A percentile compares a stretch with the other conserved stretches of the same genome.
These are phyloP conservation scores for Limulus polyphemus DNA, from an alignment of 2,888 invertebrate genomes.

Conservation along the genomic window DNA sequence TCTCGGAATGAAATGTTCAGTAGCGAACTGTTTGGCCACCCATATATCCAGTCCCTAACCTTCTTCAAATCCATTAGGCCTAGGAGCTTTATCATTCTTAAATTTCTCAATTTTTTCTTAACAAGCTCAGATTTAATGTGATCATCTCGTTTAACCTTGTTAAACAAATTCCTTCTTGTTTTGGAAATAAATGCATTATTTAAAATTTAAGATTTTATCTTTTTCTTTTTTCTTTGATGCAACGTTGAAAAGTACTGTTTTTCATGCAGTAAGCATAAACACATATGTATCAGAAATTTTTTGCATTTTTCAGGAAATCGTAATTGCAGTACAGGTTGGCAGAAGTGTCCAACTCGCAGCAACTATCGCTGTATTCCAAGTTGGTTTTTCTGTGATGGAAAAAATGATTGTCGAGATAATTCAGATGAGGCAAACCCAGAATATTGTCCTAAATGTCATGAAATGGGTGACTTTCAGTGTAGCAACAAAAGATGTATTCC, in stretches of 20 bases:
- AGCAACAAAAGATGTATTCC: constrained; percentile 78
- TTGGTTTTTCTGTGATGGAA: constrained; percentile 96
- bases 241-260: neutral
- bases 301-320: constrained; percentile 48
- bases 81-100: too few relatives aligned
- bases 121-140: too few relatives aligned
- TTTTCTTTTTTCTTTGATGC: too few relatives aligned
- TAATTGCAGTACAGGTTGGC: constrained; percentile 91
- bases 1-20: too few relatives aligned
- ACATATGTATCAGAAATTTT: neutral
- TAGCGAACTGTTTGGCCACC: too few relatives aligned
- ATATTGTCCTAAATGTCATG: constrained; percentile 77
- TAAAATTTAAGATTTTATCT: too few relatives aligned
- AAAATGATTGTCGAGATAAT: constrained; percentile 81
- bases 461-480: constrained; percentile 83
- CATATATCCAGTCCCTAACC: too few relatives aligned
- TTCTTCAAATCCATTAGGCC: too few relatives aligned
- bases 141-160: too few relatives aligned
- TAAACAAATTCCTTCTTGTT: too few relatives aligned
- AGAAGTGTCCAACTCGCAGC: constrained; percentile 78
- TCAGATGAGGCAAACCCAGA: constrained; percentile 75
- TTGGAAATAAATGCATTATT: too few relatives aligned
- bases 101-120: too few relatives aligned
- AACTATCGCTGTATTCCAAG: constrained; percentile 94
- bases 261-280: neutral